Evolutionary conservation across 2,888 invertebrate genomes (phyloP), one percentile per base, ranked within the genome.

Genomic region (Silvanus unidentatus): DNA sequence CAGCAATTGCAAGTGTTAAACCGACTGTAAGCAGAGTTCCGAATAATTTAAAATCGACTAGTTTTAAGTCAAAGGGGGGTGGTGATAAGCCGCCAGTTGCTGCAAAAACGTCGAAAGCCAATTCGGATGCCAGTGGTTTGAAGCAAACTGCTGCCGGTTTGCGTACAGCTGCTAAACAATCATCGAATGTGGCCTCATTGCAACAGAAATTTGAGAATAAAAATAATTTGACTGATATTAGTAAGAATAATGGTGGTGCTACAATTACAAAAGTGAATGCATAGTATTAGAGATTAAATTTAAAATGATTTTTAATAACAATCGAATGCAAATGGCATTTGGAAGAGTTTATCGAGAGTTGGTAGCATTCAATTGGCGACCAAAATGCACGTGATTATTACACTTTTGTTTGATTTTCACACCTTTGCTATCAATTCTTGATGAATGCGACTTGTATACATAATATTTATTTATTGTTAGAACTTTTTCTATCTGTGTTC

Each of bases 191-290:
- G 43, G 87, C 87, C 22, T 82, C 83, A 45, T 72, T 88, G 57
- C 88, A 88, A 60, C 86, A 86, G 60, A 87, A 85, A 67, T 88
- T 88, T 64, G 88, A 88, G 70, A 80, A 77, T 59, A 72, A 71
- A 41, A 57, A 49, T 42, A 51, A 45, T 12, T 34, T 41, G 29
- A 46, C 27, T 45, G 41, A 43, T 16, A 13, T 37, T 11, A 13
- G 16, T 37, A 15, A n/a, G 37, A 37, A 37, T n/a, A 32, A 9
- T 12, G 13, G 34, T 39, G 39, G 39, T 13, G 39, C 43, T 43
- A 45, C 47, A n/a, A 42, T 44, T 9, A 40, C 44, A 6, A 57
- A 57, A 49, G 48, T 47, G 38, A 55, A 53, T 22, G 22, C 22
- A 22, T 22, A 22, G 22, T 22, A 22, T 22, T 22, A 22, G n/a